Percentiles rank a stretch among this genome's conserved stretches.
phyloP scores from a whole-genome alignment of 1,140 invertebrate species.

The Aphis gossypii region DNA sequence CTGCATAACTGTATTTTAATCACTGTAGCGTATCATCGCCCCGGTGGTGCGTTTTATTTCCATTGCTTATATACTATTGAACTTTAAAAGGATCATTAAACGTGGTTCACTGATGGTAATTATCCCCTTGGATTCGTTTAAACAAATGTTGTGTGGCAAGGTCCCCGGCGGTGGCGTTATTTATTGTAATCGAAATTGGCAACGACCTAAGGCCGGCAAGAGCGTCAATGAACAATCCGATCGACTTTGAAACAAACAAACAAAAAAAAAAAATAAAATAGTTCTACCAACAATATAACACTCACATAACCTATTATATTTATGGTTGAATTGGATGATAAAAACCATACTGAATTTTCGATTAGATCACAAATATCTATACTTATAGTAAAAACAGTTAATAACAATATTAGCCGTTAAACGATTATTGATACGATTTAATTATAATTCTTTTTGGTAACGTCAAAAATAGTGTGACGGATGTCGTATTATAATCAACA shows the following conservation, averaged over 20 bases:
- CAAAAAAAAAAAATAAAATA: not conserved
- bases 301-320: not conserved
- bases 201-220: not conserved
- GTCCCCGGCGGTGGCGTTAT: not conserved
- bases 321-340: too few species aligned
- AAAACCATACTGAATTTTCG: not conserved
- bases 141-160: not conserved
- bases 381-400: too few species aligned
- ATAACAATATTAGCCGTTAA: too few species aligned
- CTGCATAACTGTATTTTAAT: not conserved
- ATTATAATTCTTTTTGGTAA: not conserved
- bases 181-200: not conserved
- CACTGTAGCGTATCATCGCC: not conserved
- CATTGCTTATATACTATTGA: slow-evolving; percentile 22
- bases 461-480: not conserved
- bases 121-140: not conserved
- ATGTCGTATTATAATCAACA: not conserved
- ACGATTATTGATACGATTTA: too few species aligned
- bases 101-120: slow-evolving; percentile 31
- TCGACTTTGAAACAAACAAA: not conserved
- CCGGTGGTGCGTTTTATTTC: not conserved
- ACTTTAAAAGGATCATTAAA: slow-evolving; percentile 55
- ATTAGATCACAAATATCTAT: not conserved
- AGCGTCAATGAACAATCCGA: not conserved
- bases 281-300: not conserved